A percentile compares a stretch with the other conserved stretches of the same genome.
phyloP scores from a whole-genome alignment of 2,888 invertebrate genomes.

The Mesochorus sp. region DNA sequence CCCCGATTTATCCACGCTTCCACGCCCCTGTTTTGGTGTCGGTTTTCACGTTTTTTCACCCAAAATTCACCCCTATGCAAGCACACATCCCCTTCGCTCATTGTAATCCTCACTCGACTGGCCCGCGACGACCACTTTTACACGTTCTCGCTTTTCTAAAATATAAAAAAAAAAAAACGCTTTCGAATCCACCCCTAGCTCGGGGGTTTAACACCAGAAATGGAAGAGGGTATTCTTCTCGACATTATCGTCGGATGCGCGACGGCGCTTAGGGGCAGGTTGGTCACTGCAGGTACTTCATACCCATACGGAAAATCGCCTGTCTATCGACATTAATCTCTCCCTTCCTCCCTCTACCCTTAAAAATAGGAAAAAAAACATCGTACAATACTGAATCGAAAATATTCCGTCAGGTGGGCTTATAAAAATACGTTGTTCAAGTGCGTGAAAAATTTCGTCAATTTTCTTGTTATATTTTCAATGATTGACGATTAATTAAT shows the following conservation, averaged over 20 bases:
- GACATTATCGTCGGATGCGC: conserved; percentile 70
- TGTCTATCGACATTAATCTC: conserved; percentile 60
- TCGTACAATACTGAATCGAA: background rate
- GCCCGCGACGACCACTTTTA: conserved; percentile 67
- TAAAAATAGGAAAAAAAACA: conserved; percentile 51
- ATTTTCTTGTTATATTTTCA: background rate
- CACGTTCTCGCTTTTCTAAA: conserved; percentile 58
- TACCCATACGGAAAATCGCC: conserved; percentile 19
- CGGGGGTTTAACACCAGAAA: conserved; percentile 45
- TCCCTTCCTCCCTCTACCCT: conserved; percentile 45
- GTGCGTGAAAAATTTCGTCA: background rate
- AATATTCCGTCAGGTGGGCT: background rate
- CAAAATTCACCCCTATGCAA: conserved; percentile 76
- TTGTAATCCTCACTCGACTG: conserved; percentile 69
- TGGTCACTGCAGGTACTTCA: conserved; percentile 78
- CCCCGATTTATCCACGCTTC: conserved; percentile 76
- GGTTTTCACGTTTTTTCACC: conserved; percentile 82
- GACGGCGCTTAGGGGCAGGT: conserved; percentile 75
- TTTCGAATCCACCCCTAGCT: conserved; percentile 50
- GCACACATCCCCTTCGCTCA: conserved; percentile 60
- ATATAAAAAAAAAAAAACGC: conserved; percentile 59
- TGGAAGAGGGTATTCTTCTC: conserved; percentile 57
- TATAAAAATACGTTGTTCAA: too few relatives aligned
- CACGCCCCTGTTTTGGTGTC: conserved; percentile 81
- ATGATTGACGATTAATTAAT: conserved; percentile 5